Base-by-base conservation (phyloP, 2,797 vertebrate species). In the Spondyliosoma cantharus region DNA sequence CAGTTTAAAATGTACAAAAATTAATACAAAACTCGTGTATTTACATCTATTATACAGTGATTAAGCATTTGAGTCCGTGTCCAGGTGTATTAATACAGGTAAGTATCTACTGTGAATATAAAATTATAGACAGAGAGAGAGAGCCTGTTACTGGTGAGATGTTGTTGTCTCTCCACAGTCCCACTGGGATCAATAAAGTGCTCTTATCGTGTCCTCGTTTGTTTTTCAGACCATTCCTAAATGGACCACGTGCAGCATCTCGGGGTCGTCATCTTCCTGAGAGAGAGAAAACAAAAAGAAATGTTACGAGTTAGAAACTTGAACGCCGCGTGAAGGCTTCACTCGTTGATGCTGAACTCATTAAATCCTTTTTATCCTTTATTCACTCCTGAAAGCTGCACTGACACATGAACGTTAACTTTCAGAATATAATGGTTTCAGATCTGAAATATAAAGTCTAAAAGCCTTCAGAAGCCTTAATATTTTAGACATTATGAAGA, bases 201-300 rank as follows among this genome's bases (percentile, higher is more conserved):
- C 60, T 59, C 57, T 63, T 54, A 37, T 80, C 8, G 11, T 5
- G 2, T 27, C 46, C 22, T 11, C 2, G 29, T 22, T 76, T 2
- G 22, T 62, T 64, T 54, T 75, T 96, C 89, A 98, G 27, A 98
- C 96, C 83, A 95, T 92, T 76, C 97, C 96, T 0, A 98, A 96
- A 86, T 98, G 95, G 78, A 97, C 94, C 7, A 97, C 93, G 78
- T 93, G 94, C 56, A 98, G 92, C 74, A 90, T 94, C 24, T 83
- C 91, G 0, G 76, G 78, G 81, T 90, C 92, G 74, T 89, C 77
- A 0, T 85, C 57, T 2, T 91, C 95, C 97, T 98, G 93, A 3
- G 66, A 88, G 62, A 76, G 63, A 25, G 22, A 22, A 9, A 83
- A 80, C 22, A 61, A 84, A 85, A 59, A 83, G n/a, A 84, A 62